A percentile compares a stretch with the other conserved stretches of the same genome.
These are phyloP conservation scores for Baccha elongata DNA, from an alignment of 2,888 invertebrate genomes.

Conservation along the genomic window DNA sequence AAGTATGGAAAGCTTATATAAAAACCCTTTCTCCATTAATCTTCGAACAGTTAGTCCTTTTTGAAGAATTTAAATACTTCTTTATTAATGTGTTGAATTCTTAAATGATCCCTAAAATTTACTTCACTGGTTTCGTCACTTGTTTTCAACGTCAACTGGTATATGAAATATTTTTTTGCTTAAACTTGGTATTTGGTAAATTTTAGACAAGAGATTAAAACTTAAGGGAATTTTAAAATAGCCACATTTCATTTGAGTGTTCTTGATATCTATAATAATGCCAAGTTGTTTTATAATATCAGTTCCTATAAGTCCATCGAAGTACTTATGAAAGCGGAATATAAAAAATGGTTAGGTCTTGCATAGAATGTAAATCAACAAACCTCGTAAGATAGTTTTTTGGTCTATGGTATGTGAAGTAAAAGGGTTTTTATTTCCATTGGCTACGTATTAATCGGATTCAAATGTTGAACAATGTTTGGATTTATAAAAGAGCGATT, in stretches of 20 bases:
- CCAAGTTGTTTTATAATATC: neutral
- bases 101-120: neutral
- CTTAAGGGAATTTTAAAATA: conserved; percentile 18
- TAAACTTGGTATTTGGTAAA: conserved; percentile 21
- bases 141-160: conserved; percentile 40
- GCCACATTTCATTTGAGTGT: neutral
- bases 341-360: neutral
- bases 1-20: too few species aligned
- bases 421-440: conserved; percentile 41
- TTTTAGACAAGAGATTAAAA: conserved; percentile 42
- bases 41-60: too few species aligned
- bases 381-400: conserved; percentile 1
- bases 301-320: conserved; percentile 20
- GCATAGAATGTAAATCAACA: neutral
- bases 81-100: neutral
- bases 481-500: conserved; percentile 60
- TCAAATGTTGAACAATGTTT: conserved; percentile 6
- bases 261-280: conserved; percentile 5
- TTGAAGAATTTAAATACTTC: too few species aligned
- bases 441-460: conserved; percentile 14
- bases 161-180: conserved; percentile 39
- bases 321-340: conserved; percentile 23
- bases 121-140: too few species aligned
- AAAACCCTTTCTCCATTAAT: too few species aligned
- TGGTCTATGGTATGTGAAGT: neutral